Conservation (phyloP, 2,888 invertebrate genomes). For the Caenorhabditis sp. region DNA sequence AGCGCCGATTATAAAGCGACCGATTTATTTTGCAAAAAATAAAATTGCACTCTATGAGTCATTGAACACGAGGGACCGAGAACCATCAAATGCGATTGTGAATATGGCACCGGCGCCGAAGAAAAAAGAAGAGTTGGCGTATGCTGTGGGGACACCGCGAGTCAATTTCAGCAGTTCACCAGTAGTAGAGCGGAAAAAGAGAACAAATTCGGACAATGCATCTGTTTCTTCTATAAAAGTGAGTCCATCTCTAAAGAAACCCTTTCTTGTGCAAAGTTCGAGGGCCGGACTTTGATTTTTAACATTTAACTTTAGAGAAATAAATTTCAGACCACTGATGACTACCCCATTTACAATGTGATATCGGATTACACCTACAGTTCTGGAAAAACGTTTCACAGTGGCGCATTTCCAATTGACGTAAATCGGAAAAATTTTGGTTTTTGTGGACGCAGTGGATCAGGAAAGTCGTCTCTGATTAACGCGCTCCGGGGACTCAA, state of each 20-base stretch:
- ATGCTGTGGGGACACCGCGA: slow-evolving; percentile 18
- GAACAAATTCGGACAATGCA: background rate
- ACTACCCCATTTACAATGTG: slow-evolving; percentile 66
- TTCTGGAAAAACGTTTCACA: slow-evolving; percentile 60
- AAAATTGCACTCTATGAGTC: slow-evolving; percentile 62
- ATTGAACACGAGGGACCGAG: slow-evolving; percentile 56
- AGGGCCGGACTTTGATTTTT: background rate
- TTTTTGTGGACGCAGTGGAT: slow-evolving; percentile 63
- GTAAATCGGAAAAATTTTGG: slow-evolving; percentile 64
- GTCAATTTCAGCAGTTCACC: slow-evolving; percentile 1
- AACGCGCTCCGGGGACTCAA: slow-evolving; percentile 65
- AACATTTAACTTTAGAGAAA: background rate
- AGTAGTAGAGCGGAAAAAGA: background rate
- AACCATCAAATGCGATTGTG: background rate
- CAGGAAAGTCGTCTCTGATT: slow-evolving; percentile 67
- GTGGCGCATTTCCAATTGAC: slow-evolving; percentile 66
- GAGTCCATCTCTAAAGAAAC: background rate
- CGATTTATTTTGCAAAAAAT: slow-evolving; percentile 65
- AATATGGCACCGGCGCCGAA: too few species aligned
- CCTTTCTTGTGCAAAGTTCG: background rate
- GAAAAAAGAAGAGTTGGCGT: slow-evolving; percentile 20
- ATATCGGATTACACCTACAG: slow-evolving; percentile 61
- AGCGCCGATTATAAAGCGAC: slow-evolving; percentile 58
- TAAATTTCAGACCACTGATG: slow-evolving; percentile 40
- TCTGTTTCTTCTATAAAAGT: slow-evolving; percentile 33